Conservation (phyloP, 2,888 invertebrate genomes). For the Melieria omissa region DNA sequence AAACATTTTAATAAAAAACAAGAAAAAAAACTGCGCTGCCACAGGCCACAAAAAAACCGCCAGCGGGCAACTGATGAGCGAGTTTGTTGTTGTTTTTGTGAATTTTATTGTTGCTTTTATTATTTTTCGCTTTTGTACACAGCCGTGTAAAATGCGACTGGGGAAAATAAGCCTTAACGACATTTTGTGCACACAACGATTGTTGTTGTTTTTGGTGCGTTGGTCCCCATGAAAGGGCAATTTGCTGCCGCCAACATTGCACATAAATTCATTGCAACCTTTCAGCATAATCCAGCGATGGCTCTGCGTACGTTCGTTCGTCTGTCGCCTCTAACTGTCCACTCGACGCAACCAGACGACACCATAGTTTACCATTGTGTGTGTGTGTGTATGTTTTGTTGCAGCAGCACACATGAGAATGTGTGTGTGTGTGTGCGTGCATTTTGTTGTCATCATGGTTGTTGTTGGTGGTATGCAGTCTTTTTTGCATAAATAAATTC, state of each 20-base stretch:
- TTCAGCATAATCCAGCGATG: slow-evolving; percentile 23
- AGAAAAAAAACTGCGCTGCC: too few species aligned
- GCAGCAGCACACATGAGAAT: slow-evolving; percentile 6
- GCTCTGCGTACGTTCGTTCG: slow-evolving; percentile 8
- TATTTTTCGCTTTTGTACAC: too few species aligned
- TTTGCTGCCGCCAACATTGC: neutral
- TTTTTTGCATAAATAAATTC: slow-evolving; percentile 37
- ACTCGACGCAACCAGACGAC: neutral
- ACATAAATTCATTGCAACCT: slow-evolving; percentile 34
- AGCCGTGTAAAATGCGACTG: slow-evolving; percentile 3
- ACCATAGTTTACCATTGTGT: neutral
- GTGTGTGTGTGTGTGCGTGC: slow-evolving; percentile 7
- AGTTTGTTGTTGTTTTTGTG: too few species aligned
- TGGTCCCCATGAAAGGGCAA: too few species aligned
- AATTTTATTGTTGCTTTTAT: too few species aligned
- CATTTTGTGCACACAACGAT: neutral
- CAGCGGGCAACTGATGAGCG: too few species aligned
- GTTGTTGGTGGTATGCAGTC: slow-evolving; percentile 15
- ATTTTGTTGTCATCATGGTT: slow-evolving; percentile 16
- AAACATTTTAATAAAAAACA: too few species aligned
- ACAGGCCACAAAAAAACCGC: too few species aligned
- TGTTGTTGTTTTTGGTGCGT: too few species aligned
- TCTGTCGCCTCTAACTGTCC: slow-evolving; percentile 11
- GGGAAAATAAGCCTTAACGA: slow-evolving; percentile 20
- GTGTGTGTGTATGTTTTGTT: slow-evolving; percentile 12